phyloP scores from a whole-genome alignment of 2,113 vertebrate species.

The Syrrhaptes paradoxus region DNA sequence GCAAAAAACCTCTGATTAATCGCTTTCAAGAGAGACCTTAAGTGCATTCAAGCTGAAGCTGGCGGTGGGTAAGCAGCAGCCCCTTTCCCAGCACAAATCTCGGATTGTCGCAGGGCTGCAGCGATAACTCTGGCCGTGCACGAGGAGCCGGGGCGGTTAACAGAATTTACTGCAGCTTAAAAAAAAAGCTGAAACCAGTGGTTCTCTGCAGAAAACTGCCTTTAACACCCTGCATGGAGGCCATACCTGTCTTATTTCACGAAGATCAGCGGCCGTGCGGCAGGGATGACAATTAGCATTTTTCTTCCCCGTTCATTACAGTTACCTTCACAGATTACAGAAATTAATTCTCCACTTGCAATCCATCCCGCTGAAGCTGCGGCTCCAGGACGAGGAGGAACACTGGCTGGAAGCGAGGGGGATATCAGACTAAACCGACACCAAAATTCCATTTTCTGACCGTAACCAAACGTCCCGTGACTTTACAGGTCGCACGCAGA shows the following conservation, averaged over 20 bases:
- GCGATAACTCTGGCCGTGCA: fast-evolving
- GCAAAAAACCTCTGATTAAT: neutral
- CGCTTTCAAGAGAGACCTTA: neutral
- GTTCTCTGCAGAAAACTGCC: neutral
- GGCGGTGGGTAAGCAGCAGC: neutral
- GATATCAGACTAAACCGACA: neutral
- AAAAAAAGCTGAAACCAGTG: neutral
- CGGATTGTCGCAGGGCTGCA: neutral
- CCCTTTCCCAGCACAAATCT: neutral
- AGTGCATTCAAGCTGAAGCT: neutral
- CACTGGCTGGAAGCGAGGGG: neutral
- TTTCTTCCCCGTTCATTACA: neutral
- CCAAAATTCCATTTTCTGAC: neutral
- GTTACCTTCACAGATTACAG: neutral
- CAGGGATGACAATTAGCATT: neutral
- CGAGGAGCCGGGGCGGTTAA: neutral
- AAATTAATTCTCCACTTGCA: neutral
- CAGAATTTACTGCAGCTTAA: neutral
- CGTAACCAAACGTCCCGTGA: neutral
- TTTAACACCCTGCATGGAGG: neutral
- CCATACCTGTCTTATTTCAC: neutral
- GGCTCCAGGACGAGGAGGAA: neutral
- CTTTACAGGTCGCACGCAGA: neutral
- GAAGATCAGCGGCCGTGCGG: neutral
- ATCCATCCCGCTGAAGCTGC: neutral